Evolutionary conservation across 2,888 invertebrate genomes (phyloP).

Genomic region (Drosophila nr. perissopoda): DNA sequence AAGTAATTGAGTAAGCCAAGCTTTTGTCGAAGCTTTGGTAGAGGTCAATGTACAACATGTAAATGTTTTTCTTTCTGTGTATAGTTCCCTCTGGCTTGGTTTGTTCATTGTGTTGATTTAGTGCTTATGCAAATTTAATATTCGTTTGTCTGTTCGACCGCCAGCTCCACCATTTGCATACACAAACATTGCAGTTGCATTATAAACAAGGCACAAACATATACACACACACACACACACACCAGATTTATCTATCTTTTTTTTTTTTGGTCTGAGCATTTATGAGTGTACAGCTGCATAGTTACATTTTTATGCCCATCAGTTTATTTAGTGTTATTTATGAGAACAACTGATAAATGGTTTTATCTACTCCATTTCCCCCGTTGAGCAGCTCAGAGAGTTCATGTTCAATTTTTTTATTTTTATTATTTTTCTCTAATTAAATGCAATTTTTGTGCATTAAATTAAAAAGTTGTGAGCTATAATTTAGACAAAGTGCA

Average conservation of each 20-base stretch:
- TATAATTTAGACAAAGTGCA: conserved; percentile 62
- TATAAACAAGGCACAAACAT: conserved; percentile 54
- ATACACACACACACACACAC: conserved; percentile 6
- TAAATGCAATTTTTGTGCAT: conserved; percentile 66
- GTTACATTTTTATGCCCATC: conserved; percentile 63
- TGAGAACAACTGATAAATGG: conserved; percentile 69
- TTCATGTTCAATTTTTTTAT: background rate
- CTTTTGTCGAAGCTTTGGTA: background rate
- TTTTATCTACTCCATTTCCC: conserved; percentile 8
- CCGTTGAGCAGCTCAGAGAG: conserved; percentile 17
- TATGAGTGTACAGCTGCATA: conserved; percentile 46
- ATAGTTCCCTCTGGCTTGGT: conserved; percentile 30
- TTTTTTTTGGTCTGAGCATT: conserved; percentile 45
- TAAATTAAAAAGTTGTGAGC: conserved; percentile 66
- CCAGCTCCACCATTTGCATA: conserved; percentile 62
- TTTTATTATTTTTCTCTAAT: conserved; percentile 15
- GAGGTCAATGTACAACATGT: conserved; percentile 18
- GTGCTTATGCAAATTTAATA: conserved; percentile 81
- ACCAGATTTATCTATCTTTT: conserved; percentile 60
- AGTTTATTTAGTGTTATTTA: conserved; percentile 65
- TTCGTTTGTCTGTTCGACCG: conserved; percentile 50
- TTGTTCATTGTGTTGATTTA: conserved; percentile 76
- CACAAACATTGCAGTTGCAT: conserved; percentile 75
- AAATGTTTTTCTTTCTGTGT: conserved; percentile 7
- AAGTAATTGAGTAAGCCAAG: background rate